Evolutionary conservation across 2,888 invertebrate species (phyloP), one percentile per base, ranked within the genome.

Genomic region (Abrostola tripartita): DNA sequence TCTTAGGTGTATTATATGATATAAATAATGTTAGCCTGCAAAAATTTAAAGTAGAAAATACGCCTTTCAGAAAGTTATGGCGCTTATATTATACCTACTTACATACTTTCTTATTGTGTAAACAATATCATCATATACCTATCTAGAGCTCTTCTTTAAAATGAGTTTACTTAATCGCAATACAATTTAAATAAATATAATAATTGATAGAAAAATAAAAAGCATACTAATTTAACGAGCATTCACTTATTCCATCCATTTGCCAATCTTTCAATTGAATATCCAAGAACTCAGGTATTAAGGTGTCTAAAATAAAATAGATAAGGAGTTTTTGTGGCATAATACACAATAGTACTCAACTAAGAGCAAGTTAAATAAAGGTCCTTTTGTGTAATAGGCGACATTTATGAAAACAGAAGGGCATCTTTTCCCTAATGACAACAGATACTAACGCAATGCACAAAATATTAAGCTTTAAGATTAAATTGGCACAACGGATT

Each of bases 401-500:
- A 52, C 10, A 53, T 59, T 64, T 69, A 56, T 53, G 5, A 11
- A 51, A 24, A 59, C 40, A 68, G 36, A 14, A 64, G 11, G 41
- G 40, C 40, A 14, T 8, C 5, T 47, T 53, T 41, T 60, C 52
- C 36, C 38, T 47, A 56, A 49, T 53, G 47, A n/a, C n/a, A 41
- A 41, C 4, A 12, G 1, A 5, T 9, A 4, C 11, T 8, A 12
- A 47, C 14, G 8, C 14, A 47, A 47, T 47, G 24, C 14, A 47
- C 44, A 44, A 24, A 24, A 24, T 24, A 24, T 24, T 44, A 7
- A 8, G 52, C 37, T 14, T 53, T 5, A 5, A 47, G 6, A 60
- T 12, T 52, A 14, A 72, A 65, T 75, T 72, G 79, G 74, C 79
- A 79, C 72, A 71, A 78, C 67, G 67, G 61, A 79, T 68, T 72